phyloP scores from a whole-genome alignment of 2,888 invertebrate genomes.

The Sminthurides aquaticus region DNA sequence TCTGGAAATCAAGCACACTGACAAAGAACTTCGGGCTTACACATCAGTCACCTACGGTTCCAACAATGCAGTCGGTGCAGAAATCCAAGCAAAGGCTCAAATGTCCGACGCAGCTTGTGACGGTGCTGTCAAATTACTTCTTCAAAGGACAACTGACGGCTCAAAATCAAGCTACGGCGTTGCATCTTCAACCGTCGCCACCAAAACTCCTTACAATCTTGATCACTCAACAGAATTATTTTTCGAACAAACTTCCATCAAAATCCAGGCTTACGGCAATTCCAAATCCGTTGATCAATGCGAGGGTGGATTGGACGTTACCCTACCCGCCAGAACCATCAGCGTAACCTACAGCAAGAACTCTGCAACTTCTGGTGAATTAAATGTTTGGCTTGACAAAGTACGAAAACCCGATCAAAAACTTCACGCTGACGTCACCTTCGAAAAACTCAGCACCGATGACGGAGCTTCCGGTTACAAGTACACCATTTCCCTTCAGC shows the following conservation, averaged over 20 bases:
- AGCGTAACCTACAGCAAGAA: background rate
- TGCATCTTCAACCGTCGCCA: background rate
- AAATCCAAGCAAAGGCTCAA: background rate
- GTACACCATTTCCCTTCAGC: slow-evolving; percentile 4
- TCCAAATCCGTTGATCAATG: background rate
- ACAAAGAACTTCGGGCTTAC: background rate
- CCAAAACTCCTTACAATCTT: background rate
- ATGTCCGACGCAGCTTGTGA: background rate
- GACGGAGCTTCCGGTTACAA: slow-evolving; percentile 17
- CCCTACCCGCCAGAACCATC: slow-evolving; percentile 8
- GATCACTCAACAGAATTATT: slow-evolving; percentile 10
- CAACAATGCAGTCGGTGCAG: background rate
- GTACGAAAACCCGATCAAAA: slow-evolving; percentile 7
- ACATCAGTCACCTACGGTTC: background rate
- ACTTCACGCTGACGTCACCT: slow-evolving; percentile 5
- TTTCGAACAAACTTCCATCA: slow-evolving; percentile 3
- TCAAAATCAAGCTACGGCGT: background rate
- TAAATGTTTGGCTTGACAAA: slow-evolving; percentile 17
- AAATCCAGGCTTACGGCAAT: slow-evolving; percentile 10
- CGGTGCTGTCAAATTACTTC: background rate
- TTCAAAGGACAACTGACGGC: background rate
- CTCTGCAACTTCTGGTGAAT: background rate
- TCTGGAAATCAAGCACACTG: background rate
- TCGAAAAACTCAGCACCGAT: background rate
- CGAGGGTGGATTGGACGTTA: slow-evolving; percentile 11